Percentiles rank a stretch among this genome's conserved stretches.
Evolutionary conservation across 2,888 invertebrate genomes (phyloP).

Genomic region (Stegana nigrithorax): DNA sequence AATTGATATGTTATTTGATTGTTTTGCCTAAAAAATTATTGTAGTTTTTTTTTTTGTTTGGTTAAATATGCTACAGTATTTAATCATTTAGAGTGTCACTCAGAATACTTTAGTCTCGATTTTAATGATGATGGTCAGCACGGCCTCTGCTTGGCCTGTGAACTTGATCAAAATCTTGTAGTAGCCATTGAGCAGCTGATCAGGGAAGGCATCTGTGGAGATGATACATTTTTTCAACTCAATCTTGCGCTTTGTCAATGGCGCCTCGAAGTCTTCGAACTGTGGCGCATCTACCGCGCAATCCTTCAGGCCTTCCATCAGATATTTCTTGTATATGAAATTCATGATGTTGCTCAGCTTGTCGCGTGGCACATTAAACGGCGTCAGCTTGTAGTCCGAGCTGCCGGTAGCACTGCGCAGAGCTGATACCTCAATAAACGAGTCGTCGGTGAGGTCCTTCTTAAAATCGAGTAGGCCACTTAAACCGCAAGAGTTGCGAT

Average conservation of each 20-base stretch:
- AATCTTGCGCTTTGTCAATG: neutral
- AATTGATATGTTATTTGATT: no score
- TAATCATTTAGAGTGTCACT: neutral
- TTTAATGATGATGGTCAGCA: neutral
- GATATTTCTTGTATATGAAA: neutral
- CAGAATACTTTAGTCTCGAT: neutral
- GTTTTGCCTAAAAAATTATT: neutral
- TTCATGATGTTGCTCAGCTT: neutral
- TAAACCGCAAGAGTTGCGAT: neutral
- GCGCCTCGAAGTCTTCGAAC: neutral
- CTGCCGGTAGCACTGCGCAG: constrained; percentile 5
- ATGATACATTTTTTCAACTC: constrained; percentile 1
- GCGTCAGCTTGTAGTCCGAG: constrained; percentile 4
- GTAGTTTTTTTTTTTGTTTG: neutral
- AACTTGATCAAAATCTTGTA: neutral
- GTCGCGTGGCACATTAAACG: neutral
- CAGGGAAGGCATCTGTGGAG: neutral
- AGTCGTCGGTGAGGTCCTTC: neutral
- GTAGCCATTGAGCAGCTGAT: neutral
- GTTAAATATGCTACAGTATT: neutral
- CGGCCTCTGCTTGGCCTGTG: neutral
- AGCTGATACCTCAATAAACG: neutral
- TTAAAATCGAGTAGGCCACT: neutral
- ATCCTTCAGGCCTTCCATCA: neutral
- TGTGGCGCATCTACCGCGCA: neutral